Evolutionary conservation across 2,113 vertebrate genomes (phyloP).

Genomic region (Silurus meridionalis): DNA sequence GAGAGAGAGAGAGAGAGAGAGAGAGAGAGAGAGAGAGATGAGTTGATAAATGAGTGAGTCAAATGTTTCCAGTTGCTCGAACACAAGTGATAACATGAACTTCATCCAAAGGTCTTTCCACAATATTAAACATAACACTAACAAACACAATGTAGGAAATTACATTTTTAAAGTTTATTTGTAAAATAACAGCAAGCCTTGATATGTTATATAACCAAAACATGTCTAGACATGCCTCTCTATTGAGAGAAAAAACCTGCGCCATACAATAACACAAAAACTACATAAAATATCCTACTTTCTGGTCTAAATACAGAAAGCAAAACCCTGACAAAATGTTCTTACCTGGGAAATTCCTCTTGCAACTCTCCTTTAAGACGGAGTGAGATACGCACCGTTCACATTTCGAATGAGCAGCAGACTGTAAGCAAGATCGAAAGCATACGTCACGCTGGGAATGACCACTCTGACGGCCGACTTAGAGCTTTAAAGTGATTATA

Average conservation of each 20-base stretch:
- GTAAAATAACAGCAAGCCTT: too few species aligned
- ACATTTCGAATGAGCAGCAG: not conserved
- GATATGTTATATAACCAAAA: not conserved
- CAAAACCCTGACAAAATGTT: not conserved
- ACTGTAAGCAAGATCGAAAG: conserved; percentile 37
- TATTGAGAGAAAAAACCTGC: not conserved
- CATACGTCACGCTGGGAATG: conserved; percentile 56
- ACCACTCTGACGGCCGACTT: conserved; percentile 53
- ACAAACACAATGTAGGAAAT: not conserved
- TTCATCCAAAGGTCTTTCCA: not conserved
- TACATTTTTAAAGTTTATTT: not conserved
- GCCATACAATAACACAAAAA: not conserved
- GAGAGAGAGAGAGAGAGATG: not conserved
- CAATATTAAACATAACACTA: not conserved
- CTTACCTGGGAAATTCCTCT: conserved; percentile 69
- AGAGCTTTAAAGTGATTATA: conserved; percentile 67
- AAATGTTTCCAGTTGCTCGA: not conserved
- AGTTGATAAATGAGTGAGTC: too few species aligned
- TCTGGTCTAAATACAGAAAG: not conserved
- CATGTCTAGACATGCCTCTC: not conserved
- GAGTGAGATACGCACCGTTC: not conserved
- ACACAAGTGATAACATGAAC: not conserved
- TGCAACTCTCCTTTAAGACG: conserved; percentile 40
- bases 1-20: not conserved
- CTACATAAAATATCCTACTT: not conserved